phyloP scores from a whole-genome alignment of 2,113 vertebrate species.

The Nanorana parkeri region DNA sequence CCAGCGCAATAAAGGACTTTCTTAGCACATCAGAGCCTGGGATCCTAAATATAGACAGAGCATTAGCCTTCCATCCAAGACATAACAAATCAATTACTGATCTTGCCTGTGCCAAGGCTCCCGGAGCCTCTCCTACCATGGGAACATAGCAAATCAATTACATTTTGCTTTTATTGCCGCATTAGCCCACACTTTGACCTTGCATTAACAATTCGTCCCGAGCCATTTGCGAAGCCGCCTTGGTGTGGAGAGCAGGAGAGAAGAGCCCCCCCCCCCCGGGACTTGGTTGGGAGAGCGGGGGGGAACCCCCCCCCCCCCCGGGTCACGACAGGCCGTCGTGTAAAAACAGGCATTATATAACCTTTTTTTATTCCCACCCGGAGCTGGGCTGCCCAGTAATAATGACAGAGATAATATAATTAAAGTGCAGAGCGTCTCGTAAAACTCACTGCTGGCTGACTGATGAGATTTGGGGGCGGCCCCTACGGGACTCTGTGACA shows the following conservation, averaged over 20 bases:
- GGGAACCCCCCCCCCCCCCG: background rate
- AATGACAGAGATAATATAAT: background rate
- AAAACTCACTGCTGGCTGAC: background rate
- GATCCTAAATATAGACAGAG: constrained; percentile 13
- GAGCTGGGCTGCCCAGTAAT: background rate
- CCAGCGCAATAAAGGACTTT: background rate
- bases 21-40: background rate
- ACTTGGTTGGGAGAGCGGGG: background rate
- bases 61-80: constrained; percentile 23
- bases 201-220: background rate
- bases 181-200: constrained; percentile 15
- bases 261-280: background rate
- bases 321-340: background rate
- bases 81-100: constrained; percentile 47
- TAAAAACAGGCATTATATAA: background rate
- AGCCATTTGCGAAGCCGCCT: background rate
- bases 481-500: background rate
- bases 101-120: constrained; percentile 5
- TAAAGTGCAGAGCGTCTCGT: background rate
- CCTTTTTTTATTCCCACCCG: background rate
- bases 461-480: background rate
- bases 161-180: background rate
- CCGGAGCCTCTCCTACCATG: background rate
- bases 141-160: constrained; percentile 28
- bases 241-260: background rate